Conservation (phyloP, 2,888 invertebrate genomes). For the Eristalinus sepulchralis region DNA sequence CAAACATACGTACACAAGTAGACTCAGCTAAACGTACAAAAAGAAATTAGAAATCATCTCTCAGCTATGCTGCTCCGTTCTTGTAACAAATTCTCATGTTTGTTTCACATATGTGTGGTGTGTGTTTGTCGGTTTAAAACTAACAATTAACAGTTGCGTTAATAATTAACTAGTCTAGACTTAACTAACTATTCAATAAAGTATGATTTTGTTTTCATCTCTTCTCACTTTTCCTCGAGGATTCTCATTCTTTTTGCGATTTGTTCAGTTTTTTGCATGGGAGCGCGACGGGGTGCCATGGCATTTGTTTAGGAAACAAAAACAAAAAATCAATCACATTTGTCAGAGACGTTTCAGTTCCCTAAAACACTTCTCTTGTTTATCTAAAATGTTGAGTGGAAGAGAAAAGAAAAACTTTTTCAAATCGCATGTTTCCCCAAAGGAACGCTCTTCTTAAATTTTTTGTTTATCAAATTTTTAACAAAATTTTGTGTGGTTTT, state of each 20-base stretch:
- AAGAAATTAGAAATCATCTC: not conserved
- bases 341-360: slow-evolving; percentile 62
- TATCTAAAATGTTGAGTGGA: slow-evolving; percentile 34
- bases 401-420: slow-evolving; percentile 25
- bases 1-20: not conserved
- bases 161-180: slow-evolving; percentile 38
- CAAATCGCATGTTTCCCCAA: slow-evolving; percentile 4
- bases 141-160: slow-evolving; percentile 54
- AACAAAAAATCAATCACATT: slow-evolving; percentile 63
- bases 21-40: slow-evolving; percentile 16
- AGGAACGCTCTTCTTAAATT: not conserved
- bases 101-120: slow-evolving; percentile 2
- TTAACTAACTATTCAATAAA: slow-evolving; percentile 56
- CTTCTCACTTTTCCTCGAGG: not conserved
- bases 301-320: slow-evolving; percentile 35
- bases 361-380: slow-evolving; percentile 58
- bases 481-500: slow-evolving; percentile 13
- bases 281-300: slow-evolving; percentile 8
- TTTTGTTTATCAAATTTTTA: slow-evolving; percentile 6
- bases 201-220: slow-evolving; percentile 46
- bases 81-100: not conserved
- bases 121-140: slow-evolving; percentile 1
- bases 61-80: slow-evolving; percentile 3
- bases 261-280: slow-evolving; percentile 22
- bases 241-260: not conserved